Percentiles rank a stretch among this genome's conserved stretches.
Evolutionary conservation across 2,888 invertebrate genomes (phyloP).

Genomic region (Dryococelus australis): DNA sequence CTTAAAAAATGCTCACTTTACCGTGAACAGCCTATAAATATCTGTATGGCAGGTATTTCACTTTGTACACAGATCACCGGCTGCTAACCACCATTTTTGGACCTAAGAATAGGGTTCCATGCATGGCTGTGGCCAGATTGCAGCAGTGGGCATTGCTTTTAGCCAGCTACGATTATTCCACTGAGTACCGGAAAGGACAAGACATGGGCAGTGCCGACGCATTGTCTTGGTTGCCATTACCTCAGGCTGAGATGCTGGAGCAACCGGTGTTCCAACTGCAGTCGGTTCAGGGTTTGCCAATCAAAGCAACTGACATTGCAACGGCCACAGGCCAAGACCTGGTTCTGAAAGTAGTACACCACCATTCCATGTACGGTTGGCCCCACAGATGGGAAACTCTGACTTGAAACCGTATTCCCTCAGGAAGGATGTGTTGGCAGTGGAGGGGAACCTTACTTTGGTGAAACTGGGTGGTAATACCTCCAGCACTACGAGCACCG

Average conservation of each 20-base stretch:
- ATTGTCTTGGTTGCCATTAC: conserved; percentile 17
- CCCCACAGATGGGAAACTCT: neutral
- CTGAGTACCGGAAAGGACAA: conserved; percentile 17
- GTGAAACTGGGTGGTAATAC: conserved; percentile 19
- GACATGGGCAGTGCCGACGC: conserved; percentile 25
- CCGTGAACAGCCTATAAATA: too few relatives aligned
- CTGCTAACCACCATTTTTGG: conserved; percentile 40
- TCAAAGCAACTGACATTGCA: neutral
- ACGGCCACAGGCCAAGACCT: neutral
- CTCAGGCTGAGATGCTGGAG: neutral
- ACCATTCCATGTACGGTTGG: neutral
- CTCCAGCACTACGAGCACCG: too few relatives aligned
- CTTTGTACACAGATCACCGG: conserved; percentile 35
- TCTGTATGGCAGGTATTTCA: conserved; percentile 36
- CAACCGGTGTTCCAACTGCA: too few relatives aligned
- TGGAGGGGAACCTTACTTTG: neutral
- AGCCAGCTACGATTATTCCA: neutral
- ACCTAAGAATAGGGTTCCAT: conserved; percentile 38
- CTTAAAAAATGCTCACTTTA: too few relatives aligned
- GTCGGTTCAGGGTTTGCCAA: neutral
- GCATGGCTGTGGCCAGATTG: conserved; percentile 39
- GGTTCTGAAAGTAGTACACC: neutral
- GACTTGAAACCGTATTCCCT: neutral
- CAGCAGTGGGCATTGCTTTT: conserved; percentile 45
- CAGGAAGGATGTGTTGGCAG: neutral